Evolutionary conservation across 2,888 invertebrate species (phyloP).

Genomic region (Hermaeophaga mercurialis): DNA sequence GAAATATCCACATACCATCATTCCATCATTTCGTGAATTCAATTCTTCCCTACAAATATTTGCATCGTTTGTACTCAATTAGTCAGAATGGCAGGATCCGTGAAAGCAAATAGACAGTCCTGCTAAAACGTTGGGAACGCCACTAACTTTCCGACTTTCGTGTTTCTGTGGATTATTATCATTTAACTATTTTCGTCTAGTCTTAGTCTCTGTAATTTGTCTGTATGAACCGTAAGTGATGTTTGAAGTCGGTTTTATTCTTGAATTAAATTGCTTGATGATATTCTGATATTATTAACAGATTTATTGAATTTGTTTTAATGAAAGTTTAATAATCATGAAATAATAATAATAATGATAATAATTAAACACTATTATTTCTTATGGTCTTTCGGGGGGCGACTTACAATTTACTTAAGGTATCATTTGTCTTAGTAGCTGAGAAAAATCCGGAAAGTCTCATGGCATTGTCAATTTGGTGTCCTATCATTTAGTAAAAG

Average conservation of each 20-base stretch:
- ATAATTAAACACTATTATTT: too few species aligned
- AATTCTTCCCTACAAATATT: constrained; percentile 25
- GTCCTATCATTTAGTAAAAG: too few species aligned
- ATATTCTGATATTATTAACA: too few species aligned
- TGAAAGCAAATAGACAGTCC: constrained; percentile 21
- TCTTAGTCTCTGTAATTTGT: not conserved
- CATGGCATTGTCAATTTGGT: too few species aligned
- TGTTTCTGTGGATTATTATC: not conserved
- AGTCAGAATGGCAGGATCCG: constrained; percentile 21
- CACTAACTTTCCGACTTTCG: not conserved
- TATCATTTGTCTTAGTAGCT: too few species aligned
- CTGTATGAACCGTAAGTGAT: not conserved
- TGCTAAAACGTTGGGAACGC: constrained; percentile 9
- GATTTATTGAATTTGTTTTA: too few species aligned
- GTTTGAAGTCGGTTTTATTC: not conserved
- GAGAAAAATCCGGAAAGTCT: too few species aligned
- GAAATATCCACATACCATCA: not conserved
- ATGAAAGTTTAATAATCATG: too few species aligned
- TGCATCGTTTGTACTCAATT: constrained; percentile 27
- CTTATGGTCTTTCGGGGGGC: too few species aligned
- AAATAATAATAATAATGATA: too few species aligned
- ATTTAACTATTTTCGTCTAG: not conserved
- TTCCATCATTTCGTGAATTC: constrained; percentile 12
- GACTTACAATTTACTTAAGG: too few species aligned
- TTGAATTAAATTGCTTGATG: too few species aligned